These are phyloP conservation scores for Nesoenas mayeri DNA, from an alignment of 2,113 vertebrate genomes.

Conservation along the genomic window DNA sequence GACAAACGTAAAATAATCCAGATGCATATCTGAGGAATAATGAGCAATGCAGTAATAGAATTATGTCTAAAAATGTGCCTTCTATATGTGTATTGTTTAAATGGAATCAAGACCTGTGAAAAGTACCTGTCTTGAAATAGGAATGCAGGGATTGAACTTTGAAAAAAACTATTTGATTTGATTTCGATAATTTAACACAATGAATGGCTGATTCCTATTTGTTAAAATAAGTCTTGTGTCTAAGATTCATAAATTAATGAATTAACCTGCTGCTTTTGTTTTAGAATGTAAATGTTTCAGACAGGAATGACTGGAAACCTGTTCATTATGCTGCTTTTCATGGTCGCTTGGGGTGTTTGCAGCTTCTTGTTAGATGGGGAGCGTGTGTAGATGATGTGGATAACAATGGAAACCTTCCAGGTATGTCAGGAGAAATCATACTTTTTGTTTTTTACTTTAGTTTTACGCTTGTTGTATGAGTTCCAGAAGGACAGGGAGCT, in stretches of 20 bases:
- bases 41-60: not conserved
- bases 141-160: not conserved
- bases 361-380: constrained; percentile 82
- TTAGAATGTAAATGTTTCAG: constrained; percentile 74
- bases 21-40: not conserved
- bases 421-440: constrained; percentile 45
- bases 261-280: constrained; percentile 45
- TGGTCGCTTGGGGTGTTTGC: constrained; percentile 81
- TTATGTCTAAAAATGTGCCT: not conserved
- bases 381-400: constrained; percentile 74
- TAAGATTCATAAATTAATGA: not conserved
- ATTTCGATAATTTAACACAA: not conserved
- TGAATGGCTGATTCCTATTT: not conserved
- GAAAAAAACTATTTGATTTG: not conserved
- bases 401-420: constrained; percentile 80
- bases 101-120: not conserved
- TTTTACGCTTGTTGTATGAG: not conserved
- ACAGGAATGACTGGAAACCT: constrained; percentile 78
- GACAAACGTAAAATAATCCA: not conserved
- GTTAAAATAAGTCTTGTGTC: not conserved
- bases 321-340: constrained; percentile 83
- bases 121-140: not conserved
- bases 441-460: not conserved
- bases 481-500: no score
- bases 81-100: not conserved